Conservation (phyloP, 2,888 invertebrate species). For the Apomyelois bistriatella region DNA sequence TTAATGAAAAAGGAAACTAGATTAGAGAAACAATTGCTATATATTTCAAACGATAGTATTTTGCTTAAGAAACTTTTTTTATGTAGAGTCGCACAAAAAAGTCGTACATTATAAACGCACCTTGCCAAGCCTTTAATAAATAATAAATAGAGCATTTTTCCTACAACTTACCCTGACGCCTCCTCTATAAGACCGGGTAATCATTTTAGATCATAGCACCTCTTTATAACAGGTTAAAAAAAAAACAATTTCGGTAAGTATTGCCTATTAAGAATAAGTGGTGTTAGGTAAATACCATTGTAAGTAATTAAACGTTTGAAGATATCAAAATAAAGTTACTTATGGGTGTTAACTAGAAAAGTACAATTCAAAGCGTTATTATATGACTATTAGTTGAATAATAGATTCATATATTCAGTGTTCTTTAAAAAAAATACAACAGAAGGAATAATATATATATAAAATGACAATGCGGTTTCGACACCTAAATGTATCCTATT, state of each 20-base stretch:
- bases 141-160: conserved; percentile 17
- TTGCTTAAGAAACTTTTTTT: too few species aligned
- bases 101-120: conserved; percentile 13
- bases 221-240: conserved; percentile 27
- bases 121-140: conserved; percentile 10
- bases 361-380: neutral
- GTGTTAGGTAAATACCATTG: conserved; percentile 23
- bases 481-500: too few species aligned
- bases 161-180: conserved; percentile 21
- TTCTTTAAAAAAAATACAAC: neutral
- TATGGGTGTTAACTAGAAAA: neutral
- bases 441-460: neutral
- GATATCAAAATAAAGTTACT: conserved; percentile 1
- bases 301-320: conserved; percentile 4
- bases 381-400: neutral
- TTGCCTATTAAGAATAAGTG: conserved; percentile 28
- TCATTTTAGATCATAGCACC: conserved; percentile 31
- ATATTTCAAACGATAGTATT: too few species aligned
- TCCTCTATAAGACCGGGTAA: conserved; percentile 21
- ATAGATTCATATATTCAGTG: neutral
- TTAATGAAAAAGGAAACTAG: too few species aligned
- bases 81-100: too few species aligned
- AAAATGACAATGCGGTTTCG: neutral
- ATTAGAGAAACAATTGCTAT: too few species aligned
- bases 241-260: conserved; percentile 15